Conservation (phyloP, 2,797 vertebrate genomes). For the Schizopygopsis pylzovi region DNA sequence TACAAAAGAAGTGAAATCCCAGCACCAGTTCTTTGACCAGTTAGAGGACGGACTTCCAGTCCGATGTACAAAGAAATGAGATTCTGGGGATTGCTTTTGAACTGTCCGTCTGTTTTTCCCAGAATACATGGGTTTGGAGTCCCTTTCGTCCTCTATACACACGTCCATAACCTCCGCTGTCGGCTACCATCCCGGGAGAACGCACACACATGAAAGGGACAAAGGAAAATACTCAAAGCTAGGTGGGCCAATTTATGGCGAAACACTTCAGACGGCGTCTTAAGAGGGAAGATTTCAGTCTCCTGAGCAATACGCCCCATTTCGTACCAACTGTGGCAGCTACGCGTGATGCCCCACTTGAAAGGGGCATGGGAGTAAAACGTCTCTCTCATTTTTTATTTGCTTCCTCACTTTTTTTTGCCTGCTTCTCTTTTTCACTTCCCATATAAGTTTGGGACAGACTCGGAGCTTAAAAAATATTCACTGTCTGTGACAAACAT, state of each 20-base stretch:
- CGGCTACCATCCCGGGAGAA: constrained; percentile 59
- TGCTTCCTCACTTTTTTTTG: constrained; percentile 11
- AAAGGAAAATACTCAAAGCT: constrained; percentile 41
- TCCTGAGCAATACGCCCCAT: constrained; percentile 45
- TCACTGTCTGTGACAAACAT: constrained; percentile 55
- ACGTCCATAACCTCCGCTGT: constrained; percentile 44
- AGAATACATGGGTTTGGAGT: constrained; percentile 32
- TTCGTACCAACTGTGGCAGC: constrained; percentile 42
- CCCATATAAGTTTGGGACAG: constrained; percentile 42
- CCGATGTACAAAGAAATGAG: constrained; percentile 48
- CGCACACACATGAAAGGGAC: constrained; percentile 65
- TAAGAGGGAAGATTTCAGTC: constrained; percentile 38
- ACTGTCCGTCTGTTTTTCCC: constrained; percentile 64
- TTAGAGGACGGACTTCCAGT: constrained; percentile 55
- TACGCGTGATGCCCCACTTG: constrained; percentile 45
- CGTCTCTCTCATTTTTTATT: constrained; percentile 33
- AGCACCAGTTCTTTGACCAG: constrained; percentile 40
- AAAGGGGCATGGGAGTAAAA: constrained; percentile 54
- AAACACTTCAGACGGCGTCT: constrained; percentile 43
- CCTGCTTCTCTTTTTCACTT: constrained; percentile 31
- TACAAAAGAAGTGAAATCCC: constrained; percentile 42
- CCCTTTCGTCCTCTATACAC: constrained; percentile 42
- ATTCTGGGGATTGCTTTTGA: constrained; percentile 61
- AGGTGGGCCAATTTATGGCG: constrained; percentile 38
- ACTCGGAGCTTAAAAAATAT: constrained; percentile 55